Conservation (phyloP, 2,797 vertebrate genomes). For the Neosalanx taihuensis region DNA sequence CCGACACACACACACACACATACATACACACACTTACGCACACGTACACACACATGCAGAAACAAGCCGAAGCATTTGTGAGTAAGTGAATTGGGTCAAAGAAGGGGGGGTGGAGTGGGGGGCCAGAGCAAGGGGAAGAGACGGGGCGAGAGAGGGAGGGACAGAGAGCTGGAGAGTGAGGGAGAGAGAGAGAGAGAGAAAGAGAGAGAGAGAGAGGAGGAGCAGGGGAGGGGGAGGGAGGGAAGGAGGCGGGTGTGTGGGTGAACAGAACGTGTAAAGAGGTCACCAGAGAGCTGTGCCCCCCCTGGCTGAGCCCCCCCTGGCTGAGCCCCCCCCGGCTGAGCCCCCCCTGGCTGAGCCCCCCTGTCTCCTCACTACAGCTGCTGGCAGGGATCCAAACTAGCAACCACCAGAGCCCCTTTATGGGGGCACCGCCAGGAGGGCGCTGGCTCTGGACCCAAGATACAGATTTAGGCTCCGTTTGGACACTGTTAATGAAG, state of each 20-base stretch:
- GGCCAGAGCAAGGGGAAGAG: neutral
- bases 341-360: neutral
- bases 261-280: conserved; percentile 1
- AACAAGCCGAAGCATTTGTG: conserved; percentile 6
- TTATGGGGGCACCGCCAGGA: too few relatives aligned
- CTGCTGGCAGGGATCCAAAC: too few relatives aligned
- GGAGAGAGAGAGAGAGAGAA: neutral
- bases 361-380: too few relatives aligned
- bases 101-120: neutral
- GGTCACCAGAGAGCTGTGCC: conserved; percentile 4
- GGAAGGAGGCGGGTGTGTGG: neutral
- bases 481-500: too few relatives aligned
- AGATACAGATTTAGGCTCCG: too few relatives aligned
- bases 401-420: too few relatives aligned
- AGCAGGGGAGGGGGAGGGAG: too few relatives aligned
- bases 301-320: neutral
- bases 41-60: neutral
- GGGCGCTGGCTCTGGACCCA: too few relatives aligned
- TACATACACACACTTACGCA: neutral
- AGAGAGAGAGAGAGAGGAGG: too few relatives aligned
- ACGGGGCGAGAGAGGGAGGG: neutral
- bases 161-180: neutral
- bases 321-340: neutral
- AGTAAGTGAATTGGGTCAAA: conserved; percentile 10
- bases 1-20: conserved; percentile 1